Evolutionary conservation across 2,113 vertebrate genomes (phyloP).

Genomic region (Rafetus swinhoei): DNA sequence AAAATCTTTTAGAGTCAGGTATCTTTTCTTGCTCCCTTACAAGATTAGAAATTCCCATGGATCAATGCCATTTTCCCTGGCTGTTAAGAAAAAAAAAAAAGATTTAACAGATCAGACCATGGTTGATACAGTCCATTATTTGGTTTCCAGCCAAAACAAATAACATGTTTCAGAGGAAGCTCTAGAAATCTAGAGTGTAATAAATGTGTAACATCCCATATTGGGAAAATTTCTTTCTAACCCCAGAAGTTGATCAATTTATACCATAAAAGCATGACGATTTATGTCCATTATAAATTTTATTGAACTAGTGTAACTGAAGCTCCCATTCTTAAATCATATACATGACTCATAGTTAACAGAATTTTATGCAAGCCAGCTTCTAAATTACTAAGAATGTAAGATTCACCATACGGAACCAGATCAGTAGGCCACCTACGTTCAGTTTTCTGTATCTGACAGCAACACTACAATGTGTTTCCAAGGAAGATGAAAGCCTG

Average conservation of each 20-base stretch:
- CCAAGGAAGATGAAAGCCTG: neutral
- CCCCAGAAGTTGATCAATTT: neutral
- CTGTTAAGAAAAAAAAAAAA: neutral
- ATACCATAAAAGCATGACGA: neutral
- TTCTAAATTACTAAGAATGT: neutral
- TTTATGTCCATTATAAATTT: neutral
- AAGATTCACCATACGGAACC: neutral
- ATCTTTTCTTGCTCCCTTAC: neutral
- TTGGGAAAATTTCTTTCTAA: neutral
- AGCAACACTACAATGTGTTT: neutral
- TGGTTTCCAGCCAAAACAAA: neutral
- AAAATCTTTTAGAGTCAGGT: neutral
- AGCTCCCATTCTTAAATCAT: neutral
- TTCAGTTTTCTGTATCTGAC: neutral
- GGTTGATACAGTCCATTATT: neutral
- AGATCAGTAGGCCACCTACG: neutral
- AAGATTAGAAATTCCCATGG: neutral
- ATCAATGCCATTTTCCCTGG: neutral
- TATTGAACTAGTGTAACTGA: neutral
- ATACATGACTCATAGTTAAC: neutral
- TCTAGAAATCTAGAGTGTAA: neutral
- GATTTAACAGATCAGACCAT: neutral
- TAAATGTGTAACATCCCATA: neutral
- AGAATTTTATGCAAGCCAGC: neutral
- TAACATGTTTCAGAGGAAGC: neutral